These are phyloP conservation scores for Aphrophora alni DNA, from an alignment of 2,888 invertebrate genomes.

Conservation along the genomic window DNA sequence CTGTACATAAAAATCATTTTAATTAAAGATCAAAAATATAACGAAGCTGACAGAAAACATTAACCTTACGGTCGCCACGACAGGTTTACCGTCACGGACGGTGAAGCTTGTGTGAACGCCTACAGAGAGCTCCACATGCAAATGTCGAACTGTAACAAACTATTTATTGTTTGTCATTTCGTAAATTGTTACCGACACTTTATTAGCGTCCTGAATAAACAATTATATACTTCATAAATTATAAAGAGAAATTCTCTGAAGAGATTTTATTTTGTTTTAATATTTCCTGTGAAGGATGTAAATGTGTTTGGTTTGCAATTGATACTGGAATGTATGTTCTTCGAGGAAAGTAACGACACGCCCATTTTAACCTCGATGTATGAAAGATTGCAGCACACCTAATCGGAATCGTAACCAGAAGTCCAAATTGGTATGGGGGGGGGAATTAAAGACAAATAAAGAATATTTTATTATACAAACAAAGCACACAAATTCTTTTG, in stretches of 20 bases:
- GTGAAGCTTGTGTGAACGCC: background rate
- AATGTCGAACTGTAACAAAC: conserved; percentile 9
- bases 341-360: background rate
- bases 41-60: background rate
- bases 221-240: background rate
- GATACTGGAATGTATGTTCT: too few relatives aligned
- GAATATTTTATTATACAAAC: too few relatives aligned
- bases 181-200: background rate
- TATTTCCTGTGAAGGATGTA: background rate
- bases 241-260: background rate
- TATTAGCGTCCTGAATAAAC: background rate
- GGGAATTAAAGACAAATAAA: too few relatives aligned
- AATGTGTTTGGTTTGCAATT: too few relatives aligned
- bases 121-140: background rate
- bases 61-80: background rate
- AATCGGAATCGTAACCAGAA: too few relatives aligned
- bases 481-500: too few relatives aligned
- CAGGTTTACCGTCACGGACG: background rate
- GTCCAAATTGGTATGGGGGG: too few relatives aligned
- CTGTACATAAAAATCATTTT: too few relatives aligned
- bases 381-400: too few relatives aligned
- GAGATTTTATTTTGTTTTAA: background rate
- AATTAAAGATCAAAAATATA: too few relatives aligned
- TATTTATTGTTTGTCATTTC: background rate
- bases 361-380: background rate